These are phyloP conservation scores for Gymnoscopelus braueri DNA, from an alignment of 2,797 vertebrate genomes.

Conservation along the genomic window DNA sequence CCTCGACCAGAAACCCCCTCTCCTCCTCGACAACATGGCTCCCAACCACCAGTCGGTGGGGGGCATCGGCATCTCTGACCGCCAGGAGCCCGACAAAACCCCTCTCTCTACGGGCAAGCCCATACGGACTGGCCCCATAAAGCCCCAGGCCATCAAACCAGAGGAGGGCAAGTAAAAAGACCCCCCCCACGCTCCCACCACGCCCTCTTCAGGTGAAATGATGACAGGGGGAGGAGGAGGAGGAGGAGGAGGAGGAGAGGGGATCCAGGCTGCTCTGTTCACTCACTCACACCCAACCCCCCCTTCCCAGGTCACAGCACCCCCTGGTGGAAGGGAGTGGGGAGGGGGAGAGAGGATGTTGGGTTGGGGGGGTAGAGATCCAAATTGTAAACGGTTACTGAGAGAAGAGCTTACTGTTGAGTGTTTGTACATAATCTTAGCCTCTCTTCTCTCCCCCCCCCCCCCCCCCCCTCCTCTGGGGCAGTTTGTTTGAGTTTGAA, in stretches of 20 bases:
- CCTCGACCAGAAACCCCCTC: slow-evolving; percentile 83
- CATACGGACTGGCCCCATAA: slow-evolving; percentile 98
- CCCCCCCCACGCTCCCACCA: background rate
- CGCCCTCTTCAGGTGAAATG: slow-evolving; percentile 38
- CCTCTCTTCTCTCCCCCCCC: slow-evolving; percentile 46
- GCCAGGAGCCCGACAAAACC: slow-evolving; percentile 87
- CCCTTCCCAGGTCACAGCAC: slow-evolving; percentile 49
- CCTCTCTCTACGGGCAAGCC: slow-evolving; percentile 85
- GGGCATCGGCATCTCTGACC: slow-evolving; percentile 44
- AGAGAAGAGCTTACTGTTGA: slow-evolving; percentile 46
- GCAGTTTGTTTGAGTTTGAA: slow-evolving; percentile 54
- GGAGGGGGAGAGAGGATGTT: slow-evolving; percentile 36
- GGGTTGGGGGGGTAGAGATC: slow-evolving; percentile 31
- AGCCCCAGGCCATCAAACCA: slow-evolving; percentile 98
- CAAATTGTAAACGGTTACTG: slow-evolving; percentile 43
- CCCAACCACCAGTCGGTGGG: slow-evolving; percentile 76
- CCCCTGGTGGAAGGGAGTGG: slow-evolving; percentile 24
- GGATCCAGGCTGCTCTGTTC: slow-evolving; percentile 48
- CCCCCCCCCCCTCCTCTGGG: slow-evolving; percentile 55
- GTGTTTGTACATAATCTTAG: slow-evolving; percentile 35
- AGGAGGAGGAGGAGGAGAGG: slow-evolving; percentile 48
- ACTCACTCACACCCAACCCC: slow-evolving; percentile 55
- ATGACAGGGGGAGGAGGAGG: slow-evolving; percentile 28
- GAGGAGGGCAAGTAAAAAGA: slow-evolving; percentile 93
- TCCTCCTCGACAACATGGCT: slow-evolving; percentile 75